A percentile compares a stretch with the other conserved stretches of the same genome.
Conservation (phyloP, 2,113 vertebrate species). For the Jaculus jaculus region DNA sequence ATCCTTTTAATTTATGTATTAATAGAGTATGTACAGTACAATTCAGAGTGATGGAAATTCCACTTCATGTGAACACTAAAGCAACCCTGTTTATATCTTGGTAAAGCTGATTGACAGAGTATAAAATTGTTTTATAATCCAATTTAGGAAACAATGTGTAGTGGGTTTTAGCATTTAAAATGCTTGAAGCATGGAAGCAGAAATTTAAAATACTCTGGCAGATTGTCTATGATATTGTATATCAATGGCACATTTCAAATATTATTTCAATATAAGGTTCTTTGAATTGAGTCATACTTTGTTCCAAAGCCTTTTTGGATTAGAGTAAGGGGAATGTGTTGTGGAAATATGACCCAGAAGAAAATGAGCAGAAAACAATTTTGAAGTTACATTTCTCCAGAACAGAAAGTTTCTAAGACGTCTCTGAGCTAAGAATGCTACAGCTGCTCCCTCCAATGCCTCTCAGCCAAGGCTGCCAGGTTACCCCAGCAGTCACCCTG, state of each 20-base stretch:
- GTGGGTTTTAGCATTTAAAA: constrained; percentile 65
- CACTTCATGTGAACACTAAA: constrained; percentile 52
- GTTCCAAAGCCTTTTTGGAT: constrained; percentile 63
- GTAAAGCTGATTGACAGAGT: constrained; percentile 74
- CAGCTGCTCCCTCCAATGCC: background rate
- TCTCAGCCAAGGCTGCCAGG: background rate
- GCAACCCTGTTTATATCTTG: constrained; percentile 48
- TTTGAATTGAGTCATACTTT: constrained; percentile 69
- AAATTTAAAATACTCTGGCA: constrained; percentile 63
- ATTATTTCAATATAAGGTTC: constrained; percentile 69
- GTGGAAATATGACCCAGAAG: constrained; percentile 54
- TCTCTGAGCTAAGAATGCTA: background rate
- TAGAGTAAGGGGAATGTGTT: constrained; percentile 50
- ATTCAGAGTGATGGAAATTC: constrained; percentile 57
- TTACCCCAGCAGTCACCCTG: too few species aligned
- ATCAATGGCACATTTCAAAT: constrained; percentile 65
- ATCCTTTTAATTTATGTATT: constrained; percentile 55
- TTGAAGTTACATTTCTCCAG: constrained; percentile 47
- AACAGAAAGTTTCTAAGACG: constrained; percentile 31
- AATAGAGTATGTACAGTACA: constrained; percentile 38
- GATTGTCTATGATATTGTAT: constrained; percentile 63
- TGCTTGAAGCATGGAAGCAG: constrained; percentile 68
- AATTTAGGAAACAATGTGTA: constrained; percentile 73
- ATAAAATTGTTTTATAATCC: constrained; percentile 79
- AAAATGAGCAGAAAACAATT: constrained; percentile 55